Percentiles rank a stretch among this genome's conserved stretches.
Conservation (phyloP, 2,113 vertebrate genomes). For the Galemys pyrenaicus region DNA sequence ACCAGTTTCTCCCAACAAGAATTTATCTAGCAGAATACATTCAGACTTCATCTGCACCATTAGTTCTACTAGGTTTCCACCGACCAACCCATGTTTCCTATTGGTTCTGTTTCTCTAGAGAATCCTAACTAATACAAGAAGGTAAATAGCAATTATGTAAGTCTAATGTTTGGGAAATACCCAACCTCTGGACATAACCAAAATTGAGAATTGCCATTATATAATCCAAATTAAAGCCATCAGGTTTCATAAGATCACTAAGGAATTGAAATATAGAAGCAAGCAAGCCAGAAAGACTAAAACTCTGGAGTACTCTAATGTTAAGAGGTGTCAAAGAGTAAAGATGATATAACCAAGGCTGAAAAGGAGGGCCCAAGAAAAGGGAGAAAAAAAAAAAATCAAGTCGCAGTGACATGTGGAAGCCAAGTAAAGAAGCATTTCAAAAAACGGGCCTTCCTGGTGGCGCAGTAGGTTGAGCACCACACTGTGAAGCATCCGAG, state of each 20-base stretch:
- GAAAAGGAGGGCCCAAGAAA: not conserved
- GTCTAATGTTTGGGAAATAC: not conserved
- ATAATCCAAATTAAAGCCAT: not conserved
- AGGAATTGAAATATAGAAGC: not conserved
- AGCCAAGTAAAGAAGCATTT: not conserved
- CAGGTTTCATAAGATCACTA: conserved; percentile 4
- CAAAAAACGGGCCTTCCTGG: too few species aligned
- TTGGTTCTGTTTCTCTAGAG: not conserved
- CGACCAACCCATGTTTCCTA: not conserved
- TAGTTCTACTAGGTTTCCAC: not conserved
- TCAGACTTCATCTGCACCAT: not conserved
- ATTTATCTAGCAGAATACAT: not conserved
- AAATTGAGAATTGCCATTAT: not conserved
- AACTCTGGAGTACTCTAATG: not conserved
- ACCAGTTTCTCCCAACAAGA: not conserved
- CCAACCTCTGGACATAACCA: not conserved
- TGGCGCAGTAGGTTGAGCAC: too few species aligned
- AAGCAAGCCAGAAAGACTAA: not conserved
- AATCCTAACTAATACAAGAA: not conserved
- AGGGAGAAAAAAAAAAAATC: not conserved
- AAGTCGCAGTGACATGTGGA: not conserved
- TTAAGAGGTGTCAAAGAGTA: not conserved
- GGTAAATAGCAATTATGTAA: not conserved
- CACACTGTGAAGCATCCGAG: too few species aligned
- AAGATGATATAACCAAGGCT: not conserved